Conservation (phyloP, 2,113 vertebrate genomes). For the mouse (Mus musculus) region DNA sequence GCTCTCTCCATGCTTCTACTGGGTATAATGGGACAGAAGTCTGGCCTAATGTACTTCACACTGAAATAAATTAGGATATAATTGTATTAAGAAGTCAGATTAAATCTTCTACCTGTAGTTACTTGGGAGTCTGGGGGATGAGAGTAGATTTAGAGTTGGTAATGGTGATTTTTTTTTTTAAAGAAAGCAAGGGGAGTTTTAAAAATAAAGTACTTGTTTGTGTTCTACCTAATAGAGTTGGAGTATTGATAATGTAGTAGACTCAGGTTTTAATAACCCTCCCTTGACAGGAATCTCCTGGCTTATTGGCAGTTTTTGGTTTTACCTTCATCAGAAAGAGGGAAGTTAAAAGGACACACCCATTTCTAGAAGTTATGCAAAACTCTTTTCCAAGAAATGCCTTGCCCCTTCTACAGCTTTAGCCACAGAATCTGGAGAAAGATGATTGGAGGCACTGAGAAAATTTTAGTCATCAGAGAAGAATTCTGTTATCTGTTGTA, state of each 20-base stretch:
- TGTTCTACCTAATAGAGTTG: background rate
- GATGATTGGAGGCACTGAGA: slow-evolving; percentile 58
- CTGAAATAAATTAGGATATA: background rate
- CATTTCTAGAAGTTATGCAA: slow-evolving; percentile 73
- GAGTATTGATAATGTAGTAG: background rate
- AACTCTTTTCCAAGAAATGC: slow-evolving; percentile 77
- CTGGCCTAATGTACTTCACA: background rate
- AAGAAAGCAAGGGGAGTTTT: background rate
- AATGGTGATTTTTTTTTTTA: background rate
- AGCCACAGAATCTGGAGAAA: slow-evolving; percentile 46
- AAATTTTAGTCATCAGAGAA: slow-evolving; percentile 67
- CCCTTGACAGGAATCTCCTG: slow-evolving; percentile 40
- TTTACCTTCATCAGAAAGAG: slow-evolving; percentile 60
- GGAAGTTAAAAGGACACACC: slow-evolving; percentile 75
- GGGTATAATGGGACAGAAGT: background rate
- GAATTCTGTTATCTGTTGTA: slow-evolving; percentile 64
- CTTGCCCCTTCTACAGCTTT: slow-evolving; percentile 52
- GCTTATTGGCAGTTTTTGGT: slow-evolving; percentile 60
- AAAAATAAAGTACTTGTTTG: background rate
- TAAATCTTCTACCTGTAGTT: background rate
- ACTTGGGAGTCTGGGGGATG: background rate
- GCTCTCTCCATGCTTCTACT: background rate
- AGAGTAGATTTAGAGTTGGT: background rate
- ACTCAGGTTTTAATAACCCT: slow-evolving; percentile 15
- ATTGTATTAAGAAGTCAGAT: background rate